Evolutionary conservation across 2,888 invertebrate species (phyloP).

Genomic region (Steinernema hermaphroditum): DNA sequence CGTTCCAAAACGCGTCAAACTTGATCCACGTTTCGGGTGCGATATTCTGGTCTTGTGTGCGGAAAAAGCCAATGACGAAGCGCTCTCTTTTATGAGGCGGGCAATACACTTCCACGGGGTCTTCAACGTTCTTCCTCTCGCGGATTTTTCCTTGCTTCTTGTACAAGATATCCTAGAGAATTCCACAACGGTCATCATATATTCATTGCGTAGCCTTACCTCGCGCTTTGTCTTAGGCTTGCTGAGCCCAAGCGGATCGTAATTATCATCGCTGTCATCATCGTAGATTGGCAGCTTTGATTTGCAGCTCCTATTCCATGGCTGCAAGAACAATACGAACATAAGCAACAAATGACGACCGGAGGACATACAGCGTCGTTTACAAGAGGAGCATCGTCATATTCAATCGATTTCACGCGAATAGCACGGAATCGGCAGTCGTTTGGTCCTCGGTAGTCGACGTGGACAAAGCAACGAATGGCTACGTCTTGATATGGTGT

Average conservation of each 20-base stretch:
- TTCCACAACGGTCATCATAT: background rate
- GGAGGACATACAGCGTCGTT: background rate
- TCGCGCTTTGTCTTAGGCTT: background rate
- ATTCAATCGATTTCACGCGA: background rate
- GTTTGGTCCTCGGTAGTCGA: conserved; percentile 5
- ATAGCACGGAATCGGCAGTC: background rate
- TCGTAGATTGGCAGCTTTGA: background rate
- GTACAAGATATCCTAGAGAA: background rate
- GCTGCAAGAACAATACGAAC: background rate
- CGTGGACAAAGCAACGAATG: background rate
- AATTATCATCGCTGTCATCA: background rate
- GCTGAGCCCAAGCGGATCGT: background rate
- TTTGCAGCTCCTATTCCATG: background rate
- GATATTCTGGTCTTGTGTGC: background rate
- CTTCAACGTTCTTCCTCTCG: background rate
- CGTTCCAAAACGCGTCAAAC: background rate
- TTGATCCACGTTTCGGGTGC: background rate
- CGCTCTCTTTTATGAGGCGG: background rate
- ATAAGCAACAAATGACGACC: background rate
- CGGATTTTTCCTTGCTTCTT: background rate
- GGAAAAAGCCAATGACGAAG: background rate
- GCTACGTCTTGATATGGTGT: background rate
- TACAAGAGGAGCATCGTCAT: background rate
- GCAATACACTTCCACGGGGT: background rate
- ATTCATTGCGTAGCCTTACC: no score